A percentile compares a stretch with the other conserved stretches of the same genome.
These are phyloP conservation scores for Mastacembelus armatus DNA, from an alignment of 2,797 vertebrate species.

Conservation along the genomic window DNA sequence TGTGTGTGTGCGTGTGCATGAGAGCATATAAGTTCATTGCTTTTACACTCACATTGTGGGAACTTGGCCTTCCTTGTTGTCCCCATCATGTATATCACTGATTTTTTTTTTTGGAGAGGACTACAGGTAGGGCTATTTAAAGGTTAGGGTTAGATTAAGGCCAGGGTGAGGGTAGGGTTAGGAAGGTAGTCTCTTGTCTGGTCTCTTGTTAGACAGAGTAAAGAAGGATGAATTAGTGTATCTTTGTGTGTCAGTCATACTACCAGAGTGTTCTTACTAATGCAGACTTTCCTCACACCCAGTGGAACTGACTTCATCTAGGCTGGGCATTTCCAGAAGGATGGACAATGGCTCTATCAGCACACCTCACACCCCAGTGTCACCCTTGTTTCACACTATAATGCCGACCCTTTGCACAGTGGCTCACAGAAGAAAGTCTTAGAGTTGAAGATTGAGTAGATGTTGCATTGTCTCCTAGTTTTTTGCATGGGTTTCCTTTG, in stretches of 20 bases:
- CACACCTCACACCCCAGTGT: constrained; percentile 27
- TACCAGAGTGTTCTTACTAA: constrained; percentile 30
- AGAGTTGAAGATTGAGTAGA: not conserved
- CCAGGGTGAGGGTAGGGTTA: no score
- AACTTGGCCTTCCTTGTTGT: no score
- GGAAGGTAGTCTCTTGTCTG: no score
- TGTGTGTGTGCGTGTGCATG: not conserved
- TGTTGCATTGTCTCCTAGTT: not conserved
- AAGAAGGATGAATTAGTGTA: constrained; percentile 2
- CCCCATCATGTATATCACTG: no score
- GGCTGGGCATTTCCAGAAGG: constrained; percentile 32
- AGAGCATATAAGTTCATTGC: not conserved
- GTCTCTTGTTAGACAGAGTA: constrained; percentile 6
- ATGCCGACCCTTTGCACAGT: not conserved
- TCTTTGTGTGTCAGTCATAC: constrained; percentile 21
- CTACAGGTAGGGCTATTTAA: no score
- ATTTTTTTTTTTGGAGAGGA: no score
- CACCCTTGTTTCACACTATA: constrained; percentile 20
- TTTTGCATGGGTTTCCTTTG: not conserved
- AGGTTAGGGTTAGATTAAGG: no score
- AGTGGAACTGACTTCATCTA: constrained; percentile 44
- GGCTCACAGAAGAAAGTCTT: not conserved
- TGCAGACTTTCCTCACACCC: constrained; percentile 23
- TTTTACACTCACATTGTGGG: no score
- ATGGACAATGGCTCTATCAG: constrained; percentile 35